Base-by-base conservation (phyloP, 2,888 invertebrate genomes). In the Arrhopalites spinosus region DNA sequence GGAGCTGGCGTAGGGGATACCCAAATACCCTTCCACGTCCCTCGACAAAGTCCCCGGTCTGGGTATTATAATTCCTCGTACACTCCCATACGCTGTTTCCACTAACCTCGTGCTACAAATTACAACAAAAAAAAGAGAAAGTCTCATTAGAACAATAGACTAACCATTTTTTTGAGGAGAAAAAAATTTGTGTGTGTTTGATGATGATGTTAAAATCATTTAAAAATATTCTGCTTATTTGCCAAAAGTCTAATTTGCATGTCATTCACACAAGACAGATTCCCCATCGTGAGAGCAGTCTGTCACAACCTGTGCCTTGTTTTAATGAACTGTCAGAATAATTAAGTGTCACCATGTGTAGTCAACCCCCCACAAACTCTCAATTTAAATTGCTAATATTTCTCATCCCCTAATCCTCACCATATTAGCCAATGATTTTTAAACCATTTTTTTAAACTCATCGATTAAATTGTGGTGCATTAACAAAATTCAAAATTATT, bases 1-100 rank as follows among this genome's bases (percentile, higher is more conserved):
- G 27, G 97, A 93, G 67, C 95, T 94, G 30, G 96, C 98, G 86
- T 97, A 98, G 5, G 96, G 96, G 77, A 98, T 92, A 36, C 82
- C 82, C 53, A 82, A 72, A 74, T 80, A 82, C n/a, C 80, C 82
- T 69, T 82, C 82, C 43, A 82, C 80, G 73, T 82, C 81, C 66
- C 80, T 78, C 47, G 79, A 75, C 77, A 82, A 76, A 69, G 68
- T 81, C 61, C 81, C 81, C 36, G 80, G 78, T 71, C 78, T 76
- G 72, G 82, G 80, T 68, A 81, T 79, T 47, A 82, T 78, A 47
- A 82, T 78, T 68, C 82, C 82, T 47, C 82, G 80, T 30, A 82
- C 79, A 64, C 79, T 81, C 67, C 82, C 82, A 73, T 82, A 82
- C 45, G 82, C 81, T 66, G 82, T 82, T 76, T 82, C 80, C 72